Evolutionary conservation across 2,113 vertebrate species (phyloP), one percentile per base, ranked within the genome.

Genomic region (Toxotes jaculatrix): DNA sequence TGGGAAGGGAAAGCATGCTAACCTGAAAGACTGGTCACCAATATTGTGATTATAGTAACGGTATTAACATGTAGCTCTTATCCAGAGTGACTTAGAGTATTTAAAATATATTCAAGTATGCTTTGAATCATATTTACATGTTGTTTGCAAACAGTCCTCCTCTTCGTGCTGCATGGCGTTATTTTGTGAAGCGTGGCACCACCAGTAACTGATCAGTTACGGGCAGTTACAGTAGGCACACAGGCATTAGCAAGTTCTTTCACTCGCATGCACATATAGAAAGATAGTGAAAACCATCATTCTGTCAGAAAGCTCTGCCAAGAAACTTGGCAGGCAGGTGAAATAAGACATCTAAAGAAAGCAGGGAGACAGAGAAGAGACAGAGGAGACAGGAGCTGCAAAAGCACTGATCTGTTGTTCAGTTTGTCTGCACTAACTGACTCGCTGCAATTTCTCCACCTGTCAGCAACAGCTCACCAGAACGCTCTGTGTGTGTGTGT

Each of bases 351-450:
- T 87, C 87, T 90, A 66, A 83, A 73, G 82, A 69, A 82, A 82
- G 73, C 85, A 36, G 70, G n/a, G 77, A 90, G 88, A 88, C 84
- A 88, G 82, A 71, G 56, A 61, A 78, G 74, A 88, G 70, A 81
- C 82, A 69, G 89, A 88, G 74, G 76, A 88, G 85, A 80, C 64
- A 84, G 76, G 72, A 89, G 72, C 79, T 73, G 77, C 60, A 75
- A 81, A 88, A 88, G 71, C 88, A 87, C 87, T 91, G 84, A 92
- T 90, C 89, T 91, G 90, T 90, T 91, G 91, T 91, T 92, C 86
- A 88, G 91, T 91, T 92, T 92, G 92, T 93, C 92, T 89, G 78
- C 80, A 83, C 86, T 87, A 90, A 92, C 86, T 83, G 88, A 91
- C 86, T 91, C 47, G 45, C 75, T 89, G 87, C 90, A 87, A 70